Base-by-base conservation (phyloP, 1,140 invertebrate genomes). In the Colletes latitarsis region DNA sequence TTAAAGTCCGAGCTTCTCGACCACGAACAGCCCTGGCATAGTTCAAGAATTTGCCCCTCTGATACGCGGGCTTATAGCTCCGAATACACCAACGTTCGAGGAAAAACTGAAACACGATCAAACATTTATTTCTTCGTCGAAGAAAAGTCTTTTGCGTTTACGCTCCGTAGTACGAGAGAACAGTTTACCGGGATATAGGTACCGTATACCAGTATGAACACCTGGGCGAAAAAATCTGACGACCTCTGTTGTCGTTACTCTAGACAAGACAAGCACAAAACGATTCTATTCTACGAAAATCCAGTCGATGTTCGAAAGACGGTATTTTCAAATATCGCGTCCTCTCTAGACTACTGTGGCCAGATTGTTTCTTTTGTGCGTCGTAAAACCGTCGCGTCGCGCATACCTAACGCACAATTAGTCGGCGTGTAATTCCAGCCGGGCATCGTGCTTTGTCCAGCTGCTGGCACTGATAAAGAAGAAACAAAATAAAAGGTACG, bases 321-420 rank as follows among this genome's bases (percentile, higher is more conserved):
- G 30, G 30, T 2, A 30, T 30, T 30, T 30, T 30, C 30, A 30
- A 30, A 30, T 30, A 30, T 30, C 2, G 30, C 30, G 30, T 30
- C 30, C 30, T 30, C 30, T 2, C 30, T 2, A 2, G 30, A 30
- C 30, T 30, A 30, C 2, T 30, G 30, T 2, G 30, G 30, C 30
- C 30, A 30, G 30, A 30, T 30, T 30, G 30, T 30, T 30, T 30
- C 2, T 30, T 30, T 30, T 30, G 30, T 30, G 53, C 39, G 17
- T 58, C 12, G 53, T 58, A 6, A 53, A 75, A 57, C 55, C 71
- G 79, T 78, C 84, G 82, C 84, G 85, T 80, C 62, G 41, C 79
- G 89, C 90, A 91, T 90, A 90, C 89, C 88, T 86, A 90, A 89
- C 87, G 84, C 77, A 85, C 82, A 91, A 92, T 92, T 92, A 92